phyloP scores from a whole-genome alignment of 2,797 vertebrate species.

The Philypnodon macrostomus region DNA sequence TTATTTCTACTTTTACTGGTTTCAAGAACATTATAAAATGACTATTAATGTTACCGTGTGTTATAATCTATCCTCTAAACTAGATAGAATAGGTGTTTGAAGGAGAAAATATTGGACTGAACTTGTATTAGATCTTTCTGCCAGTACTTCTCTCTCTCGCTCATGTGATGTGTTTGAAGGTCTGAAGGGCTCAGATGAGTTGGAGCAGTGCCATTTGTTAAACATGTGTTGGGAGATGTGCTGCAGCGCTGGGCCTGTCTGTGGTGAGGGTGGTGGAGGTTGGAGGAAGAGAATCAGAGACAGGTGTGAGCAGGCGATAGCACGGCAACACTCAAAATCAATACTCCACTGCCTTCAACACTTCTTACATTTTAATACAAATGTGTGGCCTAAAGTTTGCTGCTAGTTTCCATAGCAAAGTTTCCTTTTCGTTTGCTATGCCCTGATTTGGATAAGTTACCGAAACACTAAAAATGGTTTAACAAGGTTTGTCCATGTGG shows the following conservation, averaged over 20 bases:
- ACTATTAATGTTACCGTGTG: too few species aligned
- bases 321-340: constrained; percentile 1
- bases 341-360: neutral
- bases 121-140: neutral
- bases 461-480: too few species aligned
- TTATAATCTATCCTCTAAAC: too few species aligned
- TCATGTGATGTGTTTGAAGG: neutral
- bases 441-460: too few species aligned
- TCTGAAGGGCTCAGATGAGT: neutral
- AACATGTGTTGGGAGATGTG: constrained; percentile 6
- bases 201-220: constrained; percentile 6
- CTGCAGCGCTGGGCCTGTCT: neutral
- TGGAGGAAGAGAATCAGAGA: neutral
- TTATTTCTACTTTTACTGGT: too few species aligned
- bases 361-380: neutral
- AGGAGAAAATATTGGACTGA: too few species aligned
- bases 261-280: neutral
- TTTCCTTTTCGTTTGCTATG: too few species aligned
- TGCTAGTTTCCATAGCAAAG: too few species aligned
- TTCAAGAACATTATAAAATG: too few species aligned
- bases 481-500: too few species aligned
- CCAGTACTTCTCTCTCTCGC: neutral
- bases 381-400: neutral
- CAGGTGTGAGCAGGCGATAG: neutral
- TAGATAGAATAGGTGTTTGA: too few species aligned